Evolutionary conservation across 1,140 invertebrate species (phyloP), one percentile per base, ranked within the genome.

Genomic region (Hermetia illucens): DNA sequence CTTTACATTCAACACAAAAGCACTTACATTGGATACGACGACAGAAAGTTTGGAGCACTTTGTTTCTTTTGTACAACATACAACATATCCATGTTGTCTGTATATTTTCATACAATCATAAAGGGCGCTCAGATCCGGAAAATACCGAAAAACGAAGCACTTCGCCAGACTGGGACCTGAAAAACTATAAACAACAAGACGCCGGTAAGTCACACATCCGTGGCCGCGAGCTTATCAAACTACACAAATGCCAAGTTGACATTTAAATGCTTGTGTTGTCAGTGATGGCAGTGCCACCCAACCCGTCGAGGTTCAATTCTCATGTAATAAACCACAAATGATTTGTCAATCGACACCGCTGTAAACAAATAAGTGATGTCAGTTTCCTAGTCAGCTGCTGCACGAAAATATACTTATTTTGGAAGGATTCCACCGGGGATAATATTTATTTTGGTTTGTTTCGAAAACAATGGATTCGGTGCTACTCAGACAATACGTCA

Each of bases 51-150:
- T 13, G 13, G 19, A 22, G 6, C 21, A 5, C 65, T 42, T 18
- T 61, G 62, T 51, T 66, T 72, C 31, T 67, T 64, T 39, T 68
- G 66, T 50, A 72, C 65, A 3, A 64, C 65, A 44, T 70, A 73
- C 13, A 72, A 49, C 24, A 72, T 55, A 50, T 73, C 70, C 71
- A 73, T 73, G 3, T 42, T 56, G 36, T 27, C 13, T 8, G 8
- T 27, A 27, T 27, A 27, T 27, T 9, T 27, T 8, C 8, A 27
- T 27, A 13, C 8, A 13, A 9, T 8, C 13, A 27, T 8, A 27
- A 13, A 9, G 13, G 8, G 24, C 8, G 24, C 13, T 27, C 13
- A 9, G 13, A 9, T 27, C 8, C 24, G 24, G 13, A 13, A 27
- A 13, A 9, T 27, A 9, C 8, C 8, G 8, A 13, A 13, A 27